These are phyloP conservation scores for Sesamia nonagrioides DNA, from an alignment of 1,140 invertebrate species.

Conservation along the genomic window DNA sequence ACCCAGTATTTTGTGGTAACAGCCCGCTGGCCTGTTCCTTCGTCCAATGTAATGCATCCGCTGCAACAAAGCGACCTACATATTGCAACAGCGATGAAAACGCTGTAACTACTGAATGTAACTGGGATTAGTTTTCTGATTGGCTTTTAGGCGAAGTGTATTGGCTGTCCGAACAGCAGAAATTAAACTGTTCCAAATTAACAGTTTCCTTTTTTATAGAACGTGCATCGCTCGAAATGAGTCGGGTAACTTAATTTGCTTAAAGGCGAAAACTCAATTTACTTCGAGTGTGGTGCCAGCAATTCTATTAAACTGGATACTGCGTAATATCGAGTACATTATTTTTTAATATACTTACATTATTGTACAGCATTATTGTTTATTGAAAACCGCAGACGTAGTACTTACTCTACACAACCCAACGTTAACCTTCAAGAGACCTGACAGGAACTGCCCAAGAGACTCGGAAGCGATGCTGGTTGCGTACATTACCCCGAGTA, in stretches of 20 bases:
- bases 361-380: too few species aligned
- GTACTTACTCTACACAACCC: background rate
- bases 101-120: background rate
- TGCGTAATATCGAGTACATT: too few species aligned
- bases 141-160: background rate
- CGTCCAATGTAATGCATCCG: slow-evolving; percentile 11
- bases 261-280: background rate
- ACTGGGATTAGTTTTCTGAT: background rate
- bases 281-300: too few species aligned
- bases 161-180: background rate
- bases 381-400: too few species aligned
- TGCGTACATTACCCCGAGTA: too few species aligned
- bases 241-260: background rate
- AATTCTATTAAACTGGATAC: too few species aligned
- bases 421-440: too few species aligned
- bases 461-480: too few species aligned
- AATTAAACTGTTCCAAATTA: background rate
- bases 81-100: background rate
- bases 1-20: background rate
- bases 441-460: too few species aligned
- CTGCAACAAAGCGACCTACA: background rate
- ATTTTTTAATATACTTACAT: too few species aligned
- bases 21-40: background rate
- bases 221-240: background rate
- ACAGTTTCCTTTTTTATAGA: background rate